These are phyloP conservation scores for Diadophis punctatus DNA, from an alignment of 2,113 vertebrate species.

Conservation along the genomic window DNA sequence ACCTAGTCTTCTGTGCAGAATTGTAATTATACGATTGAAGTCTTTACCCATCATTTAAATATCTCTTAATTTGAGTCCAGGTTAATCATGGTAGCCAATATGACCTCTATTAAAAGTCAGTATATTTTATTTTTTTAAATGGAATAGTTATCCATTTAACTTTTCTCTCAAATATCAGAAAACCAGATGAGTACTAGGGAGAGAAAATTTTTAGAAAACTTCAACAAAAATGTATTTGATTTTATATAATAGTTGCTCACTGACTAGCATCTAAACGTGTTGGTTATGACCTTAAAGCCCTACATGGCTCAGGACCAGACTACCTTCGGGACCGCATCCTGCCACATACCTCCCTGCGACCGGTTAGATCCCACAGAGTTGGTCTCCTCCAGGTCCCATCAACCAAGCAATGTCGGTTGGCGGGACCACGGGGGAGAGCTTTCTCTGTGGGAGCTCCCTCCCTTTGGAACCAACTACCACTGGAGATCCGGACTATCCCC, in stretches of 20 bases:
- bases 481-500: no score
- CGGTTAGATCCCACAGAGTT: no score
- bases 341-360: no score
- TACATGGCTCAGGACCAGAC: no score
- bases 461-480: no score
- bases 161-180: background rate
- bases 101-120: background rate
- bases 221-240: constrained; percentile 53
- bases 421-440: no score
- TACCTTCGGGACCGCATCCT: no score
- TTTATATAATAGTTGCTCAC: constrained; percentile 60
- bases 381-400: no score
- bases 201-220: constrained; percentile 33
- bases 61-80: background rate
- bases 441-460: no score
- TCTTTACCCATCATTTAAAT: background rate
- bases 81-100: background rate
- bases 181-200: constrained; percentile 3
- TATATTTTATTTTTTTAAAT: background rate
- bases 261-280: background rate
- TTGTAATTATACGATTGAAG: background rate
- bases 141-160: background rate
- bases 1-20: background rate
- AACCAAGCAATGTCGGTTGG: no score
- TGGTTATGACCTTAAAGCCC: no score